phyloP scores from a whole-genome alignment of 2,888 invertebrate species.

The Iselma pallidipennis region DNA sequence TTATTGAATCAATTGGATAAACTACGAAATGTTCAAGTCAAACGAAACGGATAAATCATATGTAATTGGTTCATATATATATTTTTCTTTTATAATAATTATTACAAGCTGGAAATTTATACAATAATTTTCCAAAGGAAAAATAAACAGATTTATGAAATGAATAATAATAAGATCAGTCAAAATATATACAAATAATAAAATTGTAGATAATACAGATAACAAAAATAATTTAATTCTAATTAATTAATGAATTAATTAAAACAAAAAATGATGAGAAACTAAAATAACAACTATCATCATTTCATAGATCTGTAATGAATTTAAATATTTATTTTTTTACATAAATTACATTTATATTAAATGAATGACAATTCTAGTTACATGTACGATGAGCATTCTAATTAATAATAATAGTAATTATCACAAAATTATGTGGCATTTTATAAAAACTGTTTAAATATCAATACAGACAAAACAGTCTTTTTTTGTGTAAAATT shows the following conservation, averaged over 20 bases:
- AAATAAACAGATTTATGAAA: conserved; percentile 41
- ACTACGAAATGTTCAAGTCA: conserved; percentile 22
- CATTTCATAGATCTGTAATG: conserved; percentile 39
- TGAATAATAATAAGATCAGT: conserved; percentile 41
- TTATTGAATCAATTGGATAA: conserved; percentile 42
- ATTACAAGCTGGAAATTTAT: conserved; percentile 42
- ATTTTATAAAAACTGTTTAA: conserved; percentile 35
- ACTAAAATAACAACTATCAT: conserved; percentile 25
- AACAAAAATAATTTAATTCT: conserved; percentile 26
- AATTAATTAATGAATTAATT: too few relatives aligned
- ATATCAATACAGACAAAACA: too few relatives aligned
- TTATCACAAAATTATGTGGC: conserved; percentile 36
- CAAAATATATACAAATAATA: conserved; percentile 27
- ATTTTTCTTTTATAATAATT: conserved; percentile 28
- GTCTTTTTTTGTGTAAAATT: too few relatives aligned
- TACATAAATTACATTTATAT: conserved; percentile 21
- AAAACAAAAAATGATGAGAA: too few relatives aligned
- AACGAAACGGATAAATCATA: neutral
- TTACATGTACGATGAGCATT: conserved; percentile 52
- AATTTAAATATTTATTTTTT: neutral
- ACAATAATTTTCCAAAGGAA: conserved; percentile 33
- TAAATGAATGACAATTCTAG: conserved; percentile 30
- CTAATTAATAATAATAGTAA: conserved; percentile 49
- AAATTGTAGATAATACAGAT: conserved; percentile 28
- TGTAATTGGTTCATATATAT: too few relatives aligned